phyloP scores from a whole-genome alignment of 2,888 invertebrate genomes.

The Mimas tiliae region DNA sequence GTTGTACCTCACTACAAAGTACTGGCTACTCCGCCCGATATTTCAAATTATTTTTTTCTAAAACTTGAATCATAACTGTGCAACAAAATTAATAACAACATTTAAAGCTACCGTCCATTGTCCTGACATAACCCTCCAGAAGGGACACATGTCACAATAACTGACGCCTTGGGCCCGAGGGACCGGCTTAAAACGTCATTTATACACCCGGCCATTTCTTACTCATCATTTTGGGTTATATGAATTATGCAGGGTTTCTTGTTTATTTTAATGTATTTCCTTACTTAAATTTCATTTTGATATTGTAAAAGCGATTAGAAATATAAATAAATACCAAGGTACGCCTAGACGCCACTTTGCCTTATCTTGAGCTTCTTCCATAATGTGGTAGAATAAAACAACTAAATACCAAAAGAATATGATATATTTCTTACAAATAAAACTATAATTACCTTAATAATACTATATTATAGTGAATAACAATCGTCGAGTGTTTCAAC shows the following conservation, averaged over 20 bases:
- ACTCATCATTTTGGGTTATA: conserved; percentile 6
- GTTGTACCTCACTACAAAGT: no score
- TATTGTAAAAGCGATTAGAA: no score
- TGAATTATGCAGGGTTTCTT: background rate
- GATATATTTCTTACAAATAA: conserved; percentile 15
- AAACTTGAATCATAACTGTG: background rate
- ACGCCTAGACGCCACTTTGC: no score
- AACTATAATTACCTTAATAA: conserved; percentile 17
- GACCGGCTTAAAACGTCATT: conserved; percentile 16
- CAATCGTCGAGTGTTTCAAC: background rate
- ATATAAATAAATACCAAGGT: no score
- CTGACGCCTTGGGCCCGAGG: conserved; percentile 1
- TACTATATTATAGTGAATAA: conserved; percentile 15
- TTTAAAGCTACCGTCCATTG: conserved; percentile 7
- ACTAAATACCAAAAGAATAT: conserved; percentile 11
- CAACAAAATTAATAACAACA: conserved; percentile 10
- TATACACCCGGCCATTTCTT: background rate
- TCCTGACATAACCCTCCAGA: background rate
- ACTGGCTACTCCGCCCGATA: no score
- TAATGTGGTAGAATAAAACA: conserved; percentile 1
- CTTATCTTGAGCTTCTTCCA: no score
- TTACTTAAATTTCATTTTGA: background rate
- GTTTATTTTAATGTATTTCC: background rate
- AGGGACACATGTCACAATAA: conserved; percentile 15
- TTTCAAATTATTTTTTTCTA: no score